Base-by-base conservation (phyloP, 2,888 invertebrate species). In the Drosophila kokeensis region DNA sequence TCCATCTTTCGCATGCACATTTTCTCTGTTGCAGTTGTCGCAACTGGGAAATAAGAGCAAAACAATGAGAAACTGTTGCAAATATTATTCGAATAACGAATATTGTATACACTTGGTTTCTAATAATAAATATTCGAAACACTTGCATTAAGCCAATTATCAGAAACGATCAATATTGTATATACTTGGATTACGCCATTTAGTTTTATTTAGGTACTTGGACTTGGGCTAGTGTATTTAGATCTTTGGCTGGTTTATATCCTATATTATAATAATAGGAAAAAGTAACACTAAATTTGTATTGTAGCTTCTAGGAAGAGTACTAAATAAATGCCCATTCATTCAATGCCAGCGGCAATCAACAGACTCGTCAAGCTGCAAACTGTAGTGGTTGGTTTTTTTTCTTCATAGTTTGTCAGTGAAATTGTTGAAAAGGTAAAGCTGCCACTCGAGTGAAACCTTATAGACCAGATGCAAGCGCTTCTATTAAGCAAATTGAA, bases 401-500 rank as follows among this genome's bases (percentile, higher is more conserved):
- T 21, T 45, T 24, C 15, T 27, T 54, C 32, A 42, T 54, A 62
- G 50, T 57, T 63, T 24, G 30, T 52, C 49, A 11, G 32, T 63
- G 62, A 27, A 59, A 58, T 55, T 59, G 70, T 34, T 59, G 59
- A 63, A 70, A 76, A 70, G 70, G 77, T 66, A 59, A 61, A 64
- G 52, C 42, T 57, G 57, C 52, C 52, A 50, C 64, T 52, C 21
- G 40, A 45, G 57, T 29, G 68, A 61, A 64, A 67, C 57, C 57
- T 52, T 54, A 40, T 21, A 27, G 29, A 45, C 21, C 30, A 54
- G 48, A 49, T 67, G 38, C n/a, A 27, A 15, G 15, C 18, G 45
- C 50, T 61, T 32, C 80, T 76, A 76, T 78, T 78, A 72, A 72
- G 45, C 72, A 80, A 80, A 78, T 78, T 78, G 76, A 80, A 72